These are phyloP conservation scores for Iphiclides podalirius DNA, from an alignment of 2,888 invertebrate genomes.

Conservation along the genomic window DNA sequence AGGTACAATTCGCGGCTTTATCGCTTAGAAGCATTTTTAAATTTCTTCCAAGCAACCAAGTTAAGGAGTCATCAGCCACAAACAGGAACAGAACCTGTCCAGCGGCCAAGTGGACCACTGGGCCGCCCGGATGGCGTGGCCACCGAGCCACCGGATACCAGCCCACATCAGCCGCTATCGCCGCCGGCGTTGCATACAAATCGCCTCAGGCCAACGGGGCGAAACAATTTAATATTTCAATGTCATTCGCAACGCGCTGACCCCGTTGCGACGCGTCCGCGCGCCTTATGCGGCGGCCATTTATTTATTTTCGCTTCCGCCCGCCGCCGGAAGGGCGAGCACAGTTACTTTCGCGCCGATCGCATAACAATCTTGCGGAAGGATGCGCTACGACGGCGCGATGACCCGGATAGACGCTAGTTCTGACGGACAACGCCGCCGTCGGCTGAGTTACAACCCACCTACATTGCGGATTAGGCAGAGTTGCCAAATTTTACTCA, in stretches of 20 bases:
- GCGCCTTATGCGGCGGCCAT: slow-evolving; percentile 29
- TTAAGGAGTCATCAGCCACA: no score
- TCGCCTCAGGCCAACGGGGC: neutral
- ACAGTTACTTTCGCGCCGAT: slow-evolving; percentile 52
- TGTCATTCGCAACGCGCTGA: slow-evolving; percentile 38
- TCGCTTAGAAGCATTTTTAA: no score
- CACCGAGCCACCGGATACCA: neutral
- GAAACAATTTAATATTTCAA: slow-evolving; percentile 35
- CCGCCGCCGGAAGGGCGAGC: slow-evolving; percentile 45
- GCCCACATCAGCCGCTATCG: neutral
- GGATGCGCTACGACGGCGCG: slow-evolving; percentile 32
- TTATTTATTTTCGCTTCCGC: slow-evolving; percentile 39
- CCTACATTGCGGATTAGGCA: no score
- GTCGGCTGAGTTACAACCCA: no score
- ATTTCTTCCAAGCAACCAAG: no score
- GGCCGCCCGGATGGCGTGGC: no score
- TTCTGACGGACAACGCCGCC: no score
- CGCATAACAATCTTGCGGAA: slow-evolving; percentile 48
- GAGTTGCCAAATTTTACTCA: no score
- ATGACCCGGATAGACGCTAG: slow-evolving; percentile 19
- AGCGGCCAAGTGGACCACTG: no score
- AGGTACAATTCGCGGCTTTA: no score
- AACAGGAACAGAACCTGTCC: no score
- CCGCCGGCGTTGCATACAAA: slow-evolving; percentile 5
- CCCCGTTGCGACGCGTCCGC: slow-evolving; percentile 34